Evolutionary conservation across 1,140 invertebrate species (phyloP).

Genomic region (Odontomachus brunneus): DNA sequence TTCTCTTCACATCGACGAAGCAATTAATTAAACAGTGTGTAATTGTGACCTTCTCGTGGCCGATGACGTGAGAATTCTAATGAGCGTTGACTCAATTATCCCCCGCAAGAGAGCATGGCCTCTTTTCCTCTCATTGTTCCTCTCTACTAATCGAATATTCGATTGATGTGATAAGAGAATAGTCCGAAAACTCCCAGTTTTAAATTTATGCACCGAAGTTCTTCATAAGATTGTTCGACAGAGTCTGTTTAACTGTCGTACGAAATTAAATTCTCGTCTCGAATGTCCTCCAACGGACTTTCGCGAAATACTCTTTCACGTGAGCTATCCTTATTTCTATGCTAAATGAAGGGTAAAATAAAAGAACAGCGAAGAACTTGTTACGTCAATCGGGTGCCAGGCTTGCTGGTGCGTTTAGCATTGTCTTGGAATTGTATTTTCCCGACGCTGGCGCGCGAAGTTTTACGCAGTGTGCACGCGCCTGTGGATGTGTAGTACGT

Average conservation of each 20-base stretch:
- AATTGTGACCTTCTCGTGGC: constrained; percentile 5
- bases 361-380: neutral
- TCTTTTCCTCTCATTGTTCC: neutral
- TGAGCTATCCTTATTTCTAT: neutral
- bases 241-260: neutral
- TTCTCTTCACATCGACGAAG: neutral
- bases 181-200: neutral
- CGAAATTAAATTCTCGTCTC: neutral
- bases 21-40: constrained; percentile 29
- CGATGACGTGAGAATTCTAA: constrained; percentile 14
- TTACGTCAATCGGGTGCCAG: constrained; percentile 1
- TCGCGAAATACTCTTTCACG: neutral
- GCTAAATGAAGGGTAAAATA: neutral
- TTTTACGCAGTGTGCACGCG: neutral
- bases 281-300: neutral
- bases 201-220: neutral
- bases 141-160: constrained; percentile 2
- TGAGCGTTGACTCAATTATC: constrained; percentile 9
- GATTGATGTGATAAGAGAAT: neutral
- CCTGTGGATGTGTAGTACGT: neutral
- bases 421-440: constrained; percentile 49
- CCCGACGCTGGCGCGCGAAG: constrained; percentile 7
- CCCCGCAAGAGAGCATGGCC: neutral
- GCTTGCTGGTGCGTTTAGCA: neutral
- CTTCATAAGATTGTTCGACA: neutral